Base-by-base conservation (phyloP, 2,888 invertebrate genomes). In the Anorthoa munda region DNA sequence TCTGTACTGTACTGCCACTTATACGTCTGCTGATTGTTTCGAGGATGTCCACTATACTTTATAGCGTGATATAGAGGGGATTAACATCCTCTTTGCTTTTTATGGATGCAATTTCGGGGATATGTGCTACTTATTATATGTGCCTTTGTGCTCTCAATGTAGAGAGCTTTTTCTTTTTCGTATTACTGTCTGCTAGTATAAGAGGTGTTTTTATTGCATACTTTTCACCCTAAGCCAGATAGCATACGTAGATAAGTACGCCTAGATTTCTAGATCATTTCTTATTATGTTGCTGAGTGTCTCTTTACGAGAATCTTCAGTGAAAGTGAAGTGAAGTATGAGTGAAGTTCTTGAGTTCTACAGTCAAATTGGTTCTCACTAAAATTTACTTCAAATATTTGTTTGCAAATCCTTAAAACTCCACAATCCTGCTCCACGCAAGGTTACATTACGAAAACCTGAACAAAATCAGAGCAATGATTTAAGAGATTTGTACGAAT, bases 71-170 rank as follows among this genome's bases (percentile, higher is more conserved):
- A 71, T 55, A 61, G 63, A 23, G 23, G 18, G 45, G 39, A 68
- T 66, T 73, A 65, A 68, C 26, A 78, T 72, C 39, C 48, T 71
- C 50, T 70, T 70, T 1, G 50, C 26, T 79, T 83, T 83, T 80
- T 80, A 83, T 70, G 45, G 48, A 56, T 55, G 53, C 46, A 53
- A 65, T 74, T 79, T 70, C 60, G 58, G 48, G 21, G 21, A 58
- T 66, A 55, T 64, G 21, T 39, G n/a, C 26, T 72, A n/a, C 39
- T 46, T 23, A 39, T 45, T 59, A 53, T 31, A 55, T 61, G 55
- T 74, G 60, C 39, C 26, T 61, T 51, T 61, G 46, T 56, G 56
- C 15, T 75, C 21, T 58, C 15, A 53, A n/a, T 61, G 51, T 51
- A n/a, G 26, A 64, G 46, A 48, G 59, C 17, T 73, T 58, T 78